Percentiles rank a stretch among this genome's conserved stretches.
Conservation (phyloP, 2,113 vertebrate genomes). For the Coregonus clupeaformis region DNA sequence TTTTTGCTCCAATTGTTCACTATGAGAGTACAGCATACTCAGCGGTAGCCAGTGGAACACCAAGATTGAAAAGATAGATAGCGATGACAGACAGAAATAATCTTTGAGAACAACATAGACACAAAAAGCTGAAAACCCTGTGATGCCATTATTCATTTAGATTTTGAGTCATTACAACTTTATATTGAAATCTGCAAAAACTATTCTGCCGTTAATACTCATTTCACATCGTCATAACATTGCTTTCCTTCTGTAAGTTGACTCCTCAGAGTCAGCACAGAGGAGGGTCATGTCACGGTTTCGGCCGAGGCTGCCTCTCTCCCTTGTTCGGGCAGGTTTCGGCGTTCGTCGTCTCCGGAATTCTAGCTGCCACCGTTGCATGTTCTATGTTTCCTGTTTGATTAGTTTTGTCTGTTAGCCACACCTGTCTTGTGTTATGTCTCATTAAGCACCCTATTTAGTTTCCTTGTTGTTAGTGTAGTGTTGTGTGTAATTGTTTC, state of each 20-base stretch:
- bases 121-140: neutral
- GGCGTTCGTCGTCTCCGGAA: too few species aligned
- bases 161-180: neutral
- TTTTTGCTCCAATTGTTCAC: neutral
- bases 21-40: neutral
- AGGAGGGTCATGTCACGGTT: too few species aligned
- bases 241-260: neutral
- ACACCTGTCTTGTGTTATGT: too few species aligned
- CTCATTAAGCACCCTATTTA: too few species aligned
- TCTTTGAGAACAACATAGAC: neutral
- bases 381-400: too few species aligned
- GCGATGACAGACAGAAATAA: neutral
- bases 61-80: neutral
- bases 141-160: neutral
- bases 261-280: neutral
- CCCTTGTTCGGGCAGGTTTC: too few species aligned
- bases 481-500: too few species aligned
- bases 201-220: neutral
- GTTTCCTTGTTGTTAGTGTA: too few species aligned
- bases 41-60: neutral
- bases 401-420: too few species aligned
- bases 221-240: constrained; percentile 2
- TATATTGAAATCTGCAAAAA: neutral
- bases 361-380: too few species aligned
- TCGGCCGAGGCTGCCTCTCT: too few species aligned